Percentiles rank a stretch among this genome's conserved stretches.
These are phyloP conservation scores for Agapetus fuscipes DNA, from an alignment of 2,888 invertebrate species.

Conservation along the genomic window DNA sequence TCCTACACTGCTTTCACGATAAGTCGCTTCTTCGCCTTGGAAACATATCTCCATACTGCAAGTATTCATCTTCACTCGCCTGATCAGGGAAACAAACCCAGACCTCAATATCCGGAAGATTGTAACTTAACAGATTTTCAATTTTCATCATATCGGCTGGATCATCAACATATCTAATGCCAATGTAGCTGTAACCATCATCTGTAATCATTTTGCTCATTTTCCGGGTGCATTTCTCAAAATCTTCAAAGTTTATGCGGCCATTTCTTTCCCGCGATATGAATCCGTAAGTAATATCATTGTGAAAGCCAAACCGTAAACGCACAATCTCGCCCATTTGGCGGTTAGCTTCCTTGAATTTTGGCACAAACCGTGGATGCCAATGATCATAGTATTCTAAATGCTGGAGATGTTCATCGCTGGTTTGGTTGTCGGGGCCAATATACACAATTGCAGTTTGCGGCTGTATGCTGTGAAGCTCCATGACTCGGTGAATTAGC, in stretches of 20 bases:
- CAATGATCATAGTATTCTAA: too few relatives aligned
- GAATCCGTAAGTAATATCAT: constrained; percentile 24
- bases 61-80: too few relatives aligned
- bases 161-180: constrained; percentile 20
- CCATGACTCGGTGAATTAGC: too few relatives aligned
- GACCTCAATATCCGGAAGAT: background rate
- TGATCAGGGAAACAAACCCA: background rate
- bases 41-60: too few relatives aligned
- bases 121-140: constrained; percentile 5
- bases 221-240: constrained; percentile 22
- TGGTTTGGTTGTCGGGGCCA: too few relatives aligned
- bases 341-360: constrained; percentile 23
- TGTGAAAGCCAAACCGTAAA: too few relatives aligned
- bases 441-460: constrained; percentile 29
- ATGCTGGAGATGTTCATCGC: too few relatives aligned
- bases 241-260: constrained; percentile 21
- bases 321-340: constrained; percentile 25
- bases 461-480: too few relatives aligned
- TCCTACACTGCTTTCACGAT: too few relatives aligned
- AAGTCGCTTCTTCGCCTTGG: too few relatives aligned
- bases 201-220: constrained; percentile 21
- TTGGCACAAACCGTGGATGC: constrained; percentile 19
- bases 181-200: constrained; percentile 22
- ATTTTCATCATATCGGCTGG: background rate
- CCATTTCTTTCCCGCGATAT: constrained; percentile 23